phyloP scores from a whole-genome alignment of 2,888 invertebrate genomes.

The Pristionchus arcanus region DNA sequence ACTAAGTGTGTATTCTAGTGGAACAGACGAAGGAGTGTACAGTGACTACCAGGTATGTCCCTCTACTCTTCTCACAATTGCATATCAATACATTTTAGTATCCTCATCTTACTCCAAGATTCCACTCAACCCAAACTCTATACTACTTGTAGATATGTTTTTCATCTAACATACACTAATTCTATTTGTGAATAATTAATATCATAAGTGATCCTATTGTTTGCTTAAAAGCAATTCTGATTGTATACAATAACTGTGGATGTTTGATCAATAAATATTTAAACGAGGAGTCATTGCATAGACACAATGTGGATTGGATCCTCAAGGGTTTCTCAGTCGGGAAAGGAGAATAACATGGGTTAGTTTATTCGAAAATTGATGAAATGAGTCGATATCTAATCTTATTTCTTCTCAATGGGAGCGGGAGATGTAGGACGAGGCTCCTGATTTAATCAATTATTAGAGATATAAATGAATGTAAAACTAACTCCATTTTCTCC shows the following conservation, averaged over 20 bases:
- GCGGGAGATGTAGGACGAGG: background rate
- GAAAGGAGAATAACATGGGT: constrained; percentile 12
- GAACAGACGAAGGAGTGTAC: constrained; percentile 20
- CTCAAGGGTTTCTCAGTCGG: constrained; percentile 38
- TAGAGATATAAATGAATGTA: background rate
- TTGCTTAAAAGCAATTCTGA: background rate
- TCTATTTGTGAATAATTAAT: constrained; percentile 39
- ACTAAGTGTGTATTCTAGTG: background rate
- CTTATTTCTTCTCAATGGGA: constrained; percentile 22
- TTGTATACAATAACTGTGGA: background rate
- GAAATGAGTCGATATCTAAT: background rate
- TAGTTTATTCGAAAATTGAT: background rate
- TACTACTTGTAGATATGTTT: background rate
- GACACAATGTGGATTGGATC: constrained; percentile 18
- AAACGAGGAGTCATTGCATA: background rate
- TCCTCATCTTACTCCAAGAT: background rate
- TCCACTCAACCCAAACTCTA: background rate
- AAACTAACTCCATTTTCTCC: constrained; percentile 17
- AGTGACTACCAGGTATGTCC: constrained; percentile 13
- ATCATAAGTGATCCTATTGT: background rate
- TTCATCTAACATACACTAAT: background rate
- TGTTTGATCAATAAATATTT: constrained; percentile 2
- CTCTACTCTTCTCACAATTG: background rate
- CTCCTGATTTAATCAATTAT: background rate
- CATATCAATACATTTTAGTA: background rate